Evolutionary conservation across 2,888 invertebrate species (phyloP), one percentile per base, ranked within the genome.

Genomic region (Pyrgus malvae): DNA sequence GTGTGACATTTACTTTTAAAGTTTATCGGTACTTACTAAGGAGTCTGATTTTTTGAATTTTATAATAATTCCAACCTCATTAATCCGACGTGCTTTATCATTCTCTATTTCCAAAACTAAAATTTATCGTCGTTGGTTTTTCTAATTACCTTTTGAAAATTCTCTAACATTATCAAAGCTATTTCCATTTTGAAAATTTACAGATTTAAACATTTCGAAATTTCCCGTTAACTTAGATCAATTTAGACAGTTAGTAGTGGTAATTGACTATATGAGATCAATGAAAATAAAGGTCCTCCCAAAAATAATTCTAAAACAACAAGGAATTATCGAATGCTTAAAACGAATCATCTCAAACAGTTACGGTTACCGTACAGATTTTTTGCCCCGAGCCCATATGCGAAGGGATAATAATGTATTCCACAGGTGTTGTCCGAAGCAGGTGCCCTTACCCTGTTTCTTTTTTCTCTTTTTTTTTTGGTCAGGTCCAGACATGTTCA

Each of bases 401-500:
- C 53, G 48, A 58, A 58, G 63, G 67, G 64, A 65, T 70, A 65
- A 57, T 80, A 78, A 80, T 76, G 66, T 81, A 84, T 80, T 72
- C 80, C 78, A 84, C 86, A 85, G 83, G 85, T 87, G 86, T 74
- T 75, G 70, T 68, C 69, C 72, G 64, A 72, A 78, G 82, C 87
- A 87, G 84, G 86, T 85, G 85, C 70, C 67, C 59, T 61, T 68
- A 61, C 62, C 58, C 56, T 35, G 69, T 63, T 64, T 65, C 41
- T 33, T 50, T 63, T 65, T 48, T 38, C 51, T 27, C 0, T 27
- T 9, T 9, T 70, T 63, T 64, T 66, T 42, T 40, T 46, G 55
- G 72, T 80, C 86, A 81, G 66, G 85, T 85, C 76, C 76, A 75
- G 77, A 86, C 87, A 83, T 77, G 86, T 80, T 80, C 80, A 80